phyloP scores from a whole-genome alignment of 2,797 vertebrate genomes.

The Brotula barbata region DNA sequence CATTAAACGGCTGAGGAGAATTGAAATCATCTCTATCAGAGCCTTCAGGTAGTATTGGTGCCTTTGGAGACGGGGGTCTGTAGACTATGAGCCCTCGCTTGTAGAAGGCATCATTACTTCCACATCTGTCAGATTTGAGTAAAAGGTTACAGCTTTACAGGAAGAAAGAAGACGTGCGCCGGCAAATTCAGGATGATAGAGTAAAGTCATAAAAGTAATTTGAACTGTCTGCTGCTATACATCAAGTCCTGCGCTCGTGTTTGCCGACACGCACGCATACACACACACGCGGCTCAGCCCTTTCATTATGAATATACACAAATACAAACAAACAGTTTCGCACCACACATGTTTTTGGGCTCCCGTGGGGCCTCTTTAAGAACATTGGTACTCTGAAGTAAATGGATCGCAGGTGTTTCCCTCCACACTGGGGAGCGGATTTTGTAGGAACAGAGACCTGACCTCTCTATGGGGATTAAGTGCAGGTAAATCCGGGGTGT shows the following conservation, averaged over 20 bases:
- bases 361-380: constrained; percentile 61
- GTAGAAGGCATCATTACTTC: constrained; percentile 71
- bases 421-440: constrained; percentile 45
- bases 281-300: constrained; percentile 21
- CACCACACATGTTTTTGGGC: constrained; percentile 35
- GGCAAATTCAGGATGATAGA: constrained; percentile 70
- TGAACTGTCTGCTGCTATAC: constrained; percentile 61
- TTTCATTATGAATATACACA: constrained; percentile 49
- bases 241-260: constrained; percentile 30
- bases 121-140: constrained; percentile 75
- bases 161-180: constrained; percentile 35
- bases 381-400: constrained; percentile 53
- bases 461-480: constrained; percentile 71
- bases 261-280: constrained; percentile 7
- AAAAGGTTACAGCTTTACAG: constrained; percentile 68
- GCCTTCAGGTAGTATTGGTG: constrained; percentile 63
- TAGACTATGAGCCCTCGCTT: constrained; percentile 54
- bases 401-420: constrained; percentile 72
- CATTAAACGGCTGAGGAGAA: constrained; percentile 75
- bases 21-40: constrained; percentile 75
- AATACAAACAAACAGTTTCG: constrained; percentile 48
- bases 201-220: constrained; percentile 72
- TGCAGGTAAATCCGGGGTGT: constrained; percentile 62
- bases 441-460: constrained; percentile 52
- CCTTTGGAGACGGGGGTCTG: constrained; percentile 52